Conservation (phyloP, 1,140 invertebrate genomes). For the Andrena cerasifolii region DNA sequence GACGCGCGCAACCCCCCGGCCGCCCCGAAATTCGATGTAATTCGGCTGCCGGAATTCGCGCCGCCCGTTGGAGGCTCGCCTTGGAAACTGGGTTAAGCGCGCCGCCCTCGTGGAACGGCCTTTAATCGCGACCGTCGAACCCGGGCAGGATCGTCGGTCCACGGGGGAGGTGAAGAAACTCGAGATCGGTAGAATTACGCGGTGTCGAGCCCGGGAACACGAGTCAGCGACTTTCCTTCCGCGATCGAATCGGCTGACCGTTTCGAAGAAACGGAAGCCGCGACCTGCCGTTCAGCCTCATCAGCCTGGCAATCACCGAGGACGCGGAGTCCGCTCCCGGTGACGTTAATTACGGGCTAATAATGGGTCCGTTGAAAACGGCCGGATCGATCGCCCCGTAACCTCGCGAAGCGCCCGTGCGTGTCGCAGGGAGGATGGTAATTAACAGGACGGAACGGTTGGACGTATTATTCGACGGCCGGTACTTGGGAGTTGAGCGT, state of each 20-base stretch:
- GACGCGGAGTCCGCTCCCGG: neutral
- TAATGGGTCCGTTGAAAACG: constrained; percentile 4
- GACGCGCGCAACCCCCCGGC: constrained; percentile 36
- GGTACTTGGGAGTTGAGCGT: too few relatives aligned
- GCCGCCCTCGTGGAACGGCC: too few relatives aligned
- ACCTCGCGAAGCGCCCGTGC: too few relatives aligned
- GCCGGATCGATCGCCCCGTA: neutral
- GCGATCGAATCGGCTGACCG: constrained; percentile 2
- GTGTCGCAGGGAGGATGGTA: neutral
- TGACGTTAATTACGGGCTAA: constrained; percentile 18
- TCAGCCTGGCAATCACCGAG: constrained; percentile 9
- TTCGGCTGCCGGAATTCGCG: constrained; percentile 48
- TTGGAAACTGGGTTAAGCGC: constrained; percentile 57
- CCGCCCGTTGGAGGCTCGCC: constrained; percentile 32
- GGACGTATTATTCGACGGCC: neutral
- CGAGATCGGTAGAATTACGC: too few relatives aligned
- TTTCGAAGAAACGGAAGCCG: constrained; percentile 12
- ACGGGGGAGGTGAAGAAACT: too few relatives aligned
- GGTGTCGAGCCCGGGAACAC: too few relatives aligned
- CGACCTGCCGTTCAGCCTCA: neutral
- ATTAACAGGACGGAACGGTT: neutral
- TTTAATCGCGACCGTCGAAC: too few relatives aligned
- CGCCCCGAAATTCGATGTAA: constrained; percentile 56
- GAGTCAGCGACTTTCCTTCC: constrained; percentile 34
- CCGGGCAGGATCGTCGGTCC: too few relatives aligned